These are phyloP conservation scores for Spisula subtruncata DNA, from an alignment of 2,888 invertebrate species.

Conservation along the genomic window DNA sequence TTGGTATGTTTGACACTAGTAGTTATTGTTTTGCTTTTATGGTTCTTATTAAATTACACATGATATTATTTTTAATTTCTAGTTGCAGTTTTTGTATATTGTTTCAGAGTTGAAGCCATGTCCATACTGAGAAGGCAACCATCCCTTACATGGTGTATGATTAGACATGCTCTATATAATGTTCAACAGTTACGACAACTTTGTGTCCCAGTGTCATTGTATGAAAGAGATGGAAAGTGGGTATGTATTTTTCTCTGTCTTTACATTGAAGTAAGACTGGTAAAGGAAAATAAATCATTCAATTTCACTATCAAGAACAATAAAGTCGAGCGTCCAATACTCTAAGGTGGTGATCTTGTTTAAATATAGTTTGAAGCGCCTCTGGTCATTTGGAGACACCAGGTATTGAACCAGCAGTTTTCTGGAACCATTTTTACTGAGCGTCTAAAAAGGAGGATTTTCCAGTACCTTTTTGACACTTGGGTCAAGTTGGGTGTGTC, in stretches of 20 bases:
- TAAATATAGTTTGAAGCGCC: no score
- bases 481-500: no score
- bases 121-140: not conserved
- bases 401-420: no score
- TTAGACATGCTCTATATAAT: slow-evolving; percentile 29
- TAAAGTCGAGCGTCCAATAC: not conserved
- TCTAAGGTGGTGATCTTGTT: no score
- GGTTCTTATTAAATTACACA: not conserved
- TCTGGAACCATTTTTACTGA: no score
- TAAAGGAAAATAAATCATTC: not conserved
- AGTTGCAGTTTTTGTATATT: not conserved
- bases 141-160: slow-evolving; percentile 46
- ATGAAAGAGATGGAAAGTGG: slow-evolving; percentile 63
- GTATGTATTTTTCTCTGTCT: no score
- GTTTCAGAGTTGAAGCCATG: not conserved
- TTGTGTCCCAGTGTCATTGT: slow-evolving; percentile 45
- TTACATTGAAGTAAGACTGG: not conserved
- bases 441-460: no score
- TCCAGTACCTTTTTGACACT: no score
- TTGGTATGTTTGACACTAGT: not conserved
- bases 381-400: no score
- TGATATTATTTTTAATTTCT: not conserved
- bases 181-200: slow-evolving; percentile 42
- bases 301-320: no score
- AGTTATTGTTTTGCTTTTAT: not conserved